A percentile compares a stretch with the other conserved stretches of the same genome.
Conservation (phyloP, 2,113 vertebrate species). For the Myrmecobius fasciatus region DNA sequence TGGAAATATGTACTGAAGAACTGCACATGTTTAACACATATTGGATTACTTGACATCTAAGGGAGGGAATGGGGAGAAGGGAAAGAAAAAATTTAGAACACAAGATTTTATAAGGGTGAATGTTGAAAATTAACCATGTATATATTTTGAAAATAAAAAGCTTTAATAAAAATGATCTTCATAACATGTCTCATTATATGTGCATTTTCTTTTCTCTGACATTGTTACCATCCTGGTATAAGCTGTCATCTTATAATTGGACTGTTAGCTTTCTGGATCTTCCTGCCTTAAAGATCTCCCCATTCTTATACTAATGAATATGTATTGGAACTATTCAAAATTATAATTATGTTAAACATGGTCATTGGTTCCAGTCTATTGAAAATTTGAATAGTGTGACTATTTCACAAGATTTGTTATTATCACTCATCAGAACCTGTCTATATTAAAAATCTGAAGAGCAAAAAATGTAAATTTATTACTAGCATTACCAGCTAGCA, state of each 20-base stretch:
- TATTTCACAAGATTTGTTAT: background rate
- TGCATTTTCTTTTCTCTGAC: background rate
- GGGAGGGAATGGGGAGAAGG: too few species aligned
- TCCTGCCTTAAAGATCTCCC: background rate
- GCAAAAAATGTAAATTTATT: background rate
- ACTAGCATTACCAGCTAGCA: background rate
- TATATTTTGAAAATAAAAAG: too few species aligned
- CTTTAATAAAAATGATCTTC: background rate
- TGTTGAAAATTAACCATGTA: too few species aligned
- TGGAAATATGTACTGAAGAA: too few species aligned
- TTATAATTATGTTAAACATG: too few species aligned
- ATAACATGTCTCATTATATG: background rate
- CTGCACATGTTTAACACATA: too few species aligned
- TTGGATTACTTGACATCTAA: too few species aligned
- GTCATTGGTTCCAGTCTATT: background rate
- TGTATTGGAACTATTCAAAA: background rate
- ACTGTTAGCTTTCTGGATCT: background rate
- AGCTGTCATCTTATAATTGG: background rate
- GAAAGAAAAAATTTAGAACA: too few species aligned
- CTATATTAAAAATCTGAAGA: background rate
- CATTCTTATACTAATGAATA: background rate
- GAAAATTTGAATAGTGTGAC: background rate
- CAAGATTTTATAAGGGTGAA: too few species aligned
- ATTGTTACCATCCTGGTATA: background rate
- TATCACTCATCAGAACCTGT: background rate